Evolutionary conservation across 2,113 vertebrate species (phyloP), one percentile per base, ranked within the genome.

Genomic region (Etheostoma cragini): DNA sequence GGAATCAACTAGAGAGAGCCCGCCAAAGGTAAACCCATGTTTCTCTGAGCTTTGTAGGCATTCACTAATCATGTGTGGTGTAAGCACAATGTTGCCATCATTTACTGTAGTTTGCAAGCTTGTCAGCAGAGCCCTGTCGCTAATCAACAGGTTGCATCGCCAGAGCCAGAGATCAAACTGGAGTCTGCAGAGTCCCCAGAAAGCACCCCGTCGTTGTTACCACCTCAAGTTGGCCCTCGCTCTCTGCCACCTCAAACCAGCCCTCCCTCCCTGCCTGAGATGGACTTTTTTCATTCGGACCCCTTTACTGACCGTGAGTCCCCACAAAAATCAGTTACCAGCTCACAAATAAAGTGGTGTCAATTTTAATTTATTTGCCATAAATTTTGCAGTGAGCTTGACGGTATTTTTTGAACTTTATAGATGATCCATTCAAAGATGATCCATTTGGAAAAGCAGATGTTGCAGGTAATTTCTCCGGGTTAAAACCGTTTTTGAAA

Each of bases 351-450:
- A 0, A 56, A 4, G 22, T 26, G 8, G 10, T 2, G 38, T 42
- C 10, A 2, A 11, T 42, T 42, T 42, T 11, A 11, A 42, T 42
- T 42, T 11, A 42, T 42, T 42, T 42, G 2, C 38, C 38, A 11
- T 11, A 11, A 11, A 11, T 42, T 11, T 42, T 42, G 38, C 2
- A 42, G 5, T 68, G 24, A 22, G 35, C 53, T 6, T 62, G 24
- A 13, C 47, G n/a, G 75, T 64, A 61, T 69, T 83, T 33, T 74
- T 85, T 93, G 66, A 1, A 12, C 7, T 76, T 68, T 88, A 64
- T 74, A 99, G 98, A 93, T 79, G 97, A 99, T 94, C 98, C 97
- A 75, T 99, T 99, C 90, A 98, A 97, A 87, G 97, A 99, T 87
- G 98, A 99, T 91, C 98, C 96, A 49, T 99, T 99, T 95, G 96